Evolutionary conservation across 2,113 vertebrate genomes (phyloP).

Genomic region (Thryonomys swinderianus): DNA sequence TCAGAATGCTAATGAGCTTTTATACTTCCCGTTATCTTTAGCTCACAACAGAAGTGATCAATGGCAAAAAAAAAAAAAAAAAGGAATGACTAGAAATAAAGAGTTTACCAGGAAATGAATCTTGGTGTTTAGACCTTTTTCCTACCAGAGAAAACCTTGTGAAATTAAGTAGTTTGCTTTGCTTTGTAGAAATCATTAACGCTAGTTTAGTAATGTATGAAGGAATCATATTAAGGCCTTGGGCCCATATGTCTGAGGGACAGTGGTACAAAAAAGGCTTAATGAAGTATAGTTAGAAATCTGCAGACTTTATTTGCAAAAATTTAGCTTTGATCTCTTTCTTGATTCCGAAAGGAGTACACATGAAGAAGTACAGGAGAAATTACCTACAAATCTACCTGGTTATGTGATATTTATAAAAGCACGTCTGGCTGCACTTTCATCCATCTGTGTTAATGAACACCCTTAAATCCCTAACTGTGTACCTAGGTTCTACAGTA

Average conservation of each 20-base stretch:
- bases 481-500: not conserved
- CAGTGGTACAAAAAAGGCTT: not conserved
- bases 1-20: not conserved
- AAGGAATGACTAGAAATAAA: not conserved
- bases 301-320: not conserved
- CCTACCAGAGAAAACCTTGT: not conserved
- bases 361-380: not conserved
- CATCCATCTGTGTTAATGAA: not conserved
- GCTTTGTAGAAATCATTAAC: constrained; percentile 3
- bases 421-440: not conserved
- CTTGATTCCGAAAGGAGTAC: not conserved
- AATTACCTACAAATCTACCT: not conserved
- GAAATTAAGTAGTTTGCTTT: not conserved
- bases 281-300: not conserved
- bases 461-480: not conserved
- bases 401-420: not conserved
- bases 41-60: not conserved
- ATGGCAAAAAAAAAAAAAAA: not conserved
- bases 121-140: not conserved
- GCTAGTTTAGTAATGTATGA: not conserved
- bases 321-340: constrained; percentile 2
- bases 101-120: not conserved
- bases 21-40: not conserved
- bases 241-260: not conserved
- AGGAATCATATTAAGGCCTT: not conserved